Conservation (phyloP, 2,888 invertebrate species). For the Drosophila cracens region DNA sequence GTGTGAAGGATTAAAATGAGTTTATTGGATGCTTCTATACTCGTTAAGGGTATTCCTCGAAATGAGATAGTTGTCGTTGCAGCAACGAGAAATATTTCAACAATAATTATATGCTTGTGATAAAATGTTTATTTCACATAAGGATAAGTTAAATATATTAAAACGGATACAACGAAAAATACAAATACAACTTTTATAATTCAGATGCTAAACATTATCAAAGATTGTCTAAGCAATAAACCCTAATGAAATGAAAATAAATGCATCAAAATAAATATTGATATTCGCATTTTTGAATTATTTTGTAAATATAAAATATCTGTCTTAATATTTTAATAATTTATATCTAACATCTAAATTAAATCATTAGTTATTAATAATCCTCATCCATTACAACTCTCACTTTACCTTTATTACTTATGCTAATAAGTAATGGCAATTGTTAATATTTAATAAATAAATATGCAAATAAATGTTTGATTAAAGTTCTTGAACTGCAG, state of each 20-base stretch:
- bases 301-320: not conserved
- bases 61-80: not conserved
- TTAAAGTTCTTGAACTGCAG: not conserved
- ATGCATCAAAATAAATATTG: not conserved
- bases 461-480: not conserved
- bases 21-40: conserved; percentile 6
- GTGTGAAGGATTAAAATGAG: conserved; percentile 13
- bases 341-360: not conserved
- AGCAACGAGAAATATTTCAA: not conserved
- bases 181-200: not conserved
- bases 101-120: not conserved
- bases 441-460: not conserved
- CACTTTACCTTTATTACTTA: no score
- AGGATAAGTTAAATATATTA: not conserved
- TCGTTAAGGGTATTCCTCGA: not conserved
- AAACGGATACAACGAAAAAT: not conserved
- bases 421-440: not conserved
- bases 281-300: not conserved
- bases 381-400: not conserved
- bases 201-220: not conserved
- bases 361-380: not conserved
- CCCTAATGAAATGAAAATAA: not conserved
- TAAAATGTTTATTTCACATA: not conserved
- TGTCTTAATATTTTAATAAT: not conserved
- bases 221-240: not conserved